These are phyloP conservation scores for Zaprionus tsacasi DNA, from an alignment of 1,140 invertebrate genomes.

Conservation along the genomic window DNA sequence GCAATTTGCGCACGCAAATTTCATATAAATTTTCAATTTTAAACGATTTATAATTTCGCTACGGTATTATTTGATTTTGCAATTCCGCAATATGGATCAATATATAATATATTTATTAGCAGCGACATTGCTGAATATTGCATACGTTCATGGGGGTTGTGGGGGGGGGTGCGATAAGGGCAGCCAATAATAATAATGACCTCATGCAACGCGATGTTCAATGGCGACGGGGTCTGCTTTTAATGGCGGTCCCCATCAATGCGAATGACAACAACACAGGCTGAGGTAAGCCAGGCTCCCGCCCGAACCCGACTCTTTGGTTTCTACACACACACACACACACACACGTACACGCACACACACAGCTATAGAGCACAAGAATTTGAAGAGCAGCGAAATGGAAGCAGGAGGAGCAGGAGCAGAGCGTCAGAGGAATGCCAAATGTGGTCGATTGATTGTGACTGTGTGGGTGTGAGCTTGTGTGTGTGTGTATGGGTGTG, in stretches of 20 bases:
- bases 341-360: background rate
- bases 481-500: constrained; percentile 21
- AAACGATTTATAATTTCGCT: background rate
- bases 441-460: constrained; percentile 18
- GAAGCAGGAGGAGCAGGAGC: background rate
- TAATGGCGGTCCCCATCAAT: too few species aligned
- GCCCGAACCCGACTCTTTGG: background rate
- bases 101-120: too few species aligned
- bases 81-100: too few species aligned
- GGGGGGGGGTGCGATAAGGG: background rate
- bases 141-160: background rate
- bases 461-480: constrained; percentile 19
- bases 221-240: background rate
- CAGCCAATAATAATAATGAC: background rate
- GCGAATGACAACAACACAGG: background rate
- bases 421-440: background rate
- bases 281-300: background rate
- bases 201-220: background rate
- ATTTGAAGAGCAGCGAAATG: background rate
- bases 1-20: background rate
- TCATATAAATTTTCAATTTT: too few species aligned
- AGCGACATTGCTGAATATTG: background rate
- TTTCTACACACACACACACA: background rate
- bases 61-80: too few species aligned
- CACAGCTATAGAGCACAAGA: background rate